These are phyloP conservation scores for Herpailurus yagouaroundi DNA, from an alignment of 2,113 vertebrate genomes.

Conservation along the genomic window DNA sequence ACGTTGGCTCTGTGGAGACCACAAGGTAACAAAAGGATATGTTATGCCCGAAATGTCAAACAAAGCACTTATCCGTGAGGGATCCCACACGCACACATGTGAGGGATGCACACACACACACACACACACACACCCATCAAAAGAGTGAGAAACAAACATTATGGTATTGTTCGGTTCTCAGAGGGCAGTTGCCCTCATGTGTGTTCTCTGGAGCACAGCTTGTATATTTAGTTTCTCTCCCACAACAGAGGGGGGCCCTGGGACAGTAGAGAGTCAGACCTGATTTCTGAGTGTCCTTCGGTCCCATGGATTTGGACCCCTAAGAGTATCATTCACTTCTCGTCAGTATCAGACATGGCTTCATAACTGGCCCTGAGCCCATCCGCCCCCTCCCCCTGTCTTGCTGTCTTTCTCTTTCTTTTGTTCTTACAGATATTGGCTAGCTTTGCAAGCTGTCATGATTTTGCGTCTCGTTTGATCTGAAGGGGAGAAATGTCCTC, in stretches of 20 bases:
- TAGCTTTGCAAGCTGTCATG: slow-evolving; percentile 34
- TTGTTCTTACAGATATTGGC: neutral
- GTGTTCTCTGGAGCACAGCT: neutral
- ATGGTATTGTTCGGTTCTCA: fast-evolving
- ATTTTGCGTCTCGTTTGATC: slow-evolving; percentile 40
- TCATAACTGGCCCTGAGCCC: neutral
- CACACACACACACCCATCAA: too few relatives aligned
- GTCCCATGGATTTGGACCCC: neutral
- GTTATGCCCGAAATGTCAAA: neutral
- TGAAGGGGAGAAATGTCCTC: neutral
- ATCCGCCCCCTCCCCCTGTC: neutral
- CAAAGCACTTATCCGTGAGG: neutral
- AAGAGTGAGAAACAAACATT: neutral
- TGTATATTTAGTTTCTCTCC: neutral
- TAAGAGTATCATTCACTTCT: neutral
- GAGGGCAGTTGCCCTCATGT: fast-evolving
- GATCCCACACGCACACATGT: too few relatives aligned
- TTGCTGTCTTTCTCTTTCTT: neutral
- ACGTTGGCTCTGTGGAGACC: neutral
- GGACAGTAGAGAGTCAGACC: neutral
- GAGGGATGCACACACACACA: too few relatives aligned
- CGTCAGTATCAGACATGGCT: neutral
- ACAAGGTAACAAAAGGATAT: neutral
- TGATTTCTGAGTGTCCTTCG: neutral
- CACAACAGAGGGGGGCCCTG: too few relatives aligned